Conservation (phyloP, 2,113 vertebrate genomes). For the Pteruthius melanotis region DNA sequence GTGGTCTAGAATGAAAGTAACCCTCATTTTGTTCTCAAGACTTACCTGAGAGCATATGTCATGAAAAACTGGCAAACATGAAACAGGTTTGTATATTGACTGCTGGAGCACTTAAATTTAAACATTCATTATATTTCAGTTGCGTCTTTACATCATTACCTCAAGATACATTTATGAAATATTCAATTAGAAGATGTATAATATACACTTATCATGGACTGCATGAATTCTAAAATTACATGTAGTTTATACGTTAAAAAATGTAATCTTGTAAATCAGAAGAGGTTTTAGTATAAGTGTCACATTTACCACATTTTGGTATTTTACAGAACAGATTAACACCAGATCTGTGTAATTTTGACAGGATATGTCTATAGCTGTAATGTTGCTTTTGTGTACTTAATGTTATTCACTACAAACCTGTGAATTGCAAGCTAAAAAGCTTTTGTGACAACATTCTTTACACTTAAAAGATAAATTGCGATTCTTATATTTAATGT, state of each 20-base stretch:
- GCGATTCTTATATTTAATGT: not conserved
- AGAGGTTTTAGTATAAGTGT: not conserved
- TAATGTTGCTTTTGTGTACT: not conserved
- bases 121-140: not conserved
- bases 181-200: not conserved
- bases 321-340: not conserved
- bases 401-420: not conserved
- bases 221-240: not conserved
- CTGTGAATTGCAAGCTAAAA: not conserved
- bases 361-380: not conserved
- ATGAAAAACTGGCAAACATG: not conserved
- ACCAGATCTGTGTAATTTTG: not conserved
- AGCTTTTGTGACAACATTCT: not conserved
- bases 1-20: not conserved
- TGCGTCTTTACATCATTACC: not conserved
- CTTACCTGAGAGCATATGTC: not conserved
- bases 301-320: not conserved
- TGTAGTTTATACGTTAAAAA: not conserved
- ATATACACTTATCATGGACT: not conserved
- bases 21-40: not conserved
- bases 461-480: not conserved
- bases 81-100: not conserved
- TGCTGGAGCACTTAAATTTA: not conserved
- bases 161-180: not conserved
- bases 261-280: not conserved